Conservation (phyloP, 2,797 vertebrate species). For the Lates japonicus region DNA sequence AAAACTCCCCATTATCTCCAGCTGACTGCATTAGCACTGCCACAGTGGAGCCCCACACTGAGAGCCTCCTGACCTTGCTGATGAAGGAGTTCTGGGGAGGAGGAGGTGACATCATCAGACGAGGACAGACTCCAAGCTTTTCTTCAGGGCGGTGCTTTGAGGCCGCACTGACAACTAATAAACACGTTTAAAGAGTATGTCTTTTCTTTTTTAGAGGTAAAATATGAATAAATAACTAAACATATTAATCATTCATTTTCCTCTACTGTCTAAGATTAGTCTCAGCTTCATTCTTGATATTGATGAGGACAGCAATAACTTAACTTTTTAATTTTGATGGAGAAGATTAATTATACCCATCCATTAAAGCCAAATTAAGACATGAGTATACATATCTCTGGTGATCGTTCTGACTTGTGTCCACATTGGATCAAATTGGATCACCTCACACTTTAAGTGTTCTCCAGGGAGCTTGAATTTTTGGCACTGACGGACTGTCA, state of each 20-base stretch:
- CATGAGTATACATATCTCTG: too few species aligned
- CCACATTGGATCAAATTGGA: not conserved
- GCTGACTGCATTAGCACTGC: constrained; percentile 74
- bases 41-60: constrained; percentile 59
- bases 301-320: not conserved
- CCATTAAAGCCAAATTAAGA: constrained; percentile 1
- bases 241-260: constrained; percentile 26
- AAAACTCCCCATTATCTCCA: constrained; percentile 81
- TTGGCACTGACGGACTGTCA: not conserved
- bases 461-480: not conserved
- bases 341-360: not conserved
- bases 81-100: constrained; percentile 68
- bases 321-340: constrained; percentile 1
- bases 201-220: not conserved
- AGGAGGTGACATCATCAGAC: constrained; percentile 68
- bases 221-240: not conserved
- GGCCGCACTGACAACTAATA: constrained; percentile 14
- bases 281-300: constrained; percentile 15
- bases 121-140: constrained; percentile 46
- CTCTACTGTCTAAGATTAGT: not conserved
- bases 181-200: constrained; percentile 26
- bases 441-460: too few species aligned
- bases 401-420: not conserved
- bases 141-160: constrained; percentile 21
- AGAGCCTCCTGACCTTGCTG: constrained; percentile 78